These are phyloP conservation scores for Parnassius mnemosyne DNA, from an alignment of 2,888 invertebrate species.

Conservation along the genomic window DNA sequence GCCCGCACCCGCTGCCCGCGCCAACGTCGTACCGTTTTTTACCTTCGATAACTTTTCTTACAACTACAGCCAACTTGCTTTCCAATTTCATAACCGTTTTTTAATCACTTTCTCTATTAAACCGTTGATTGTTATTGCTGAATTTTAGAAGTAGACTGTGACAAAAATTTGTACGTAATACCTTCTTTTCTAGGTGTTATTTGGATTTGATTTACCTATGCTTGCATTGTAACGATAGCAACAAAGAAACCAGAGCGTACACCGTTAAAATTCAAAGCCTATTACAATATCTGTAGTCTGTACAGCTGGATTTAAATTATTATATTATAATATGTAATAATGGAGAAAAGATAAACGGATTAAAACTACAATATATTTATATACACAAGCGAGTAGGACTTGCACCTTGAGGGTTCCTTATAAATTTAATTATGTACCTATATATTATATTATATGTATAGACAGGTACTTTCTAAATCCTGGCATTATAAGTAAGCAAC, in stretches of 20 bases:
- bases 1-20: slow-evolving; percentile 28
- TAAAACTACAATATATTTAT: too few species aligned
- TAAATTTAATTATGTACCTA: too few species aligned
- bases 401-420: too few species aligned
- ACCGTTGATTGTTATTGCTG: slow-evolving; percentile 15
- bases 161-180: slow-evolving; percentile 20
- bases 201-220: slow-evolving; percentile 31
- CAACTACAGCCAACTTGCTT: slow-evolving; percentile 24
- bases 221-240: slow-evolving; percentile 8
- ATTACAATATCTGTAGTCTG: too few species aligned
- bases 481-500: too few species aligned
- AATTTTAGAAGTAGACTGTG: slow-evolving; percentile 14
- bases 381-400: too few species aligned
- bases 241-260: neutral
- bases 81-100: slow-evolving; percentile 29
- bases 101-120: slow-evolving; percentile 28
- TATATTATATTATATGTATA: too few species aligned
- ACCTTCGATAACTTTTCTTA: slow-evolving; percentile 16
- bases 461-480: too few species aligned
- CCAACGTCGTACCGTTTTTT: slow-evolving; percentile 39
- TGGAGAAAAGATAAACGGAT: too few species aligned
- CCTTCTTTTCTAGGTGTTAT: slow-evolving; percentile 3
- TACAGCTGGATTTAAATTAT: too few species aligned
- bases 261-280: too few species aligned
- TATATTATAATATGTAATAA: too few species aligned